Evolutionary conservation across 2,888 invertebrate genomes (phyloP).

Genomic region (Folsomia candida): DNA sequence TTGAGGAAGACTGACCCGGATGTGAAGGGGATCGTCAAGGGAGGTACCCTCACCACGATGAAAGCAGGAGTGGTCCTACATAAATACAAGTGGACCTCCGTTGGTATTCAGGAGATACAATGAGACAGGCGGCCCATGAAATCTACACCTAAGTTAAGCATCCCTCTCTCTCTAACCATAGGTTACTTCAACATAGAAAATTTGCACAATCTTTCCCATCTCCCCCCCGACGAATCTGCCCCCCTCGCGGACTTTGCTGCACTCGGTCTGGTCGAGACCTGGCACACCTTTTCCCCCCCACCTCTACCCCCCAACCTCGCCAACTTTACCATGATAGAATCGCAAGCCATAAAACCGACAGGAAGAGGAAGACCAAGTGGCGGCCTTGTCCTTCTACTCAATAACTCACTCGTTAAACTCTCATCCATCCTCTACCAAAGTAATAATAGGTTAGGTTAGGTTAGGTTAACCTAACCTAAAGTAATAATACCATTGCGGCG

Average conservation of each 20-base stretch:
- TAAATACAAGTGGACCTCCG: neutral
- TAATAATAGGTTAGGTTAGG: too few species aligned
- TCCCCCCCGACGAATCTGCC: slow-evolving; percentile 13
- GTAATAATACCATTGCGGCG: neutral
- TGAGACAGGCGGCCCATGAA: neutral
- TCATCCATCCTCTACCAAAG: neutral
- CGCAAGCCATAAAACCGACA: neutral
- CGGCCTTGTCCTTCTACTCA: neutral
- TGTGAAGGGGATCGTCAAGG: neutral
- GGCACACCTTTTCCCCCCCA: neutral
- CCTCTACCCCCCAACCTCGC: neutral
- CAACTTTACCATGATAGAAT: slow-evolving; percentile 4
- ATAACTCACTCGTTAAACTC: neutral
- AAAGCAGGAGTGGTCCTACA: neutral
- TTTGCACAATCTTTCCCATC: neutral
- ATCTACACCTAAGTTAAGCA: neutral
- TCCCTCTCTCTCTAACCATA: neutral
- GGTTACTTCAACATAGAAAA: neutral
- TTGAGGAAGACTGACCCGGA: slow-evolving; percentile 2
- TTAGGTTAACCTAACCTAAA: neutral
- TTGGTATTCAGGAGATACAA: neutral
- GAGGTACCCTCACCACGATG: neutral
- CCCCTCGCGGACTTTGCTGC: neutral
- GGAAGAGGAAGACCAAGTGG: slow-evolving; percentile 16
- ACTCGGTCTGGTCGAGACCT: neutral